Percentiles rank a stretch among this genome's conserved stretches.
phyloP scores from a whole-genome alignment of 2,888 invertebrate genomes.

The Drosophila quinaria region DNA sequence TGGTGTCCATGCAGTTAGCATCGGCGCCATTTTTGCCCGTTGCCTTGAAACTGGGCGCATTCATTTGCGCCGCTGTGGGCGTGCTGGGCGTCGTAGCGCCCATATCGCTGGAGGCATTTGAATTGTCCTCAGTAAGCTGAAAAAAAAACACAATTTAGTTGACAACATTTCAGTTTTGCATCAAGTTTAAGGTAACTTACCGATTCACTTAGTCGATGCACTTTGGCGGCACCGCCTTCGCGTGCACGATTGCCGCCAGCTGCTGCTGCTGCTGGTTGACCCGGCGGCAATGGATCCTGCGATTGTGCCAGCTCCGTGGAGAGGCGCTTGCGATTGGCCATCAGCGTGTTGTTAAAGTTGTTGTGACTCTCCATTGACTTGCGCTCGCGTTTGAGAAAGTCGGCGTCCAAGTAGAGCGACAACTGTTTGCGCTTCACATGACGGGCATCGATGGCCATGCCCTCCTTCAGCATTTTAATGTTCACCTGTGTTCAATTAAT shows the following conservation, averaged over 20 bases:
- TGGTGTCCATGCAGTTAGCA: slow-evolving; percentile 42
- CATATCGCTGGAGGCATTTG: slow-evolving; percentile 83
- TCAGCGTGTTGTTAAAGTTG: slow-evolving; percentile 83
- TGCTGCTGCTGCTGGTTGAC: slow-evolving; percentile 48
- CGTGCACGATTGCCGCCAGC: slow-evolving; percentile 52
- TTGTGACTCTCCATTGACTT: slow-evolving; percentile 87
- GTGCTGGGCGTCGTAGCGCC: slow-evolving; percentile 76
- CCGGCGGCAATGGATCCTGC: slow-evolving; percentile 58
- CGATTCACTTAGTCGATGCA: slow-evolving; percentile 84
- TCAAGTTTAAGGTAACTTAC: slow-evolving; percentile 61
- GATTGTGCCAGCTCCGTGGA: slow-evolving; percentile 83
- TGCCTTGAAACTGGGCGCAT: slow-evolving; percentile 71
- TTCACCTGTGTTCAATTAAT: slow-evolving; percentile 85
- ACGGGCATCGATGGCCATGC: slow-evolving; percentile 93
- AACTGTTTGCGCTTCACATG: slow-evolving; percentile 94
- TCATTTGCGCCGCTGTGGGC: slow-evolving; percentile 76
- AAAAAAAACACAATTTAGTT: not conserved
- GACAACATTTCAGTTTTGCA: not conserved
- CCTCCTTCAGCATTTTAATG: slow-evolving; percentile 89
- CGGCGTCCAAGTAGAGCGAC: slow-evolving; percentile 90
- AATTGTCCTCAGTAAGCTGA: slow-evolving; percentile 83
- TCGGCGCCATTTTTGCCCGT: slow-evolving; percentile 65
- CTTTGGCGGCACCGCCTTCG: slow-evolving; percentile 61
- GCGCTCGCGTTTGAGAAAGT: slow-evolving; percentile 90
- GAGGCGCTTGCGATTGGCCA: slow-evolving; percentile 84